Base-by-base conservation (phyloP, 2,113 vertebrate species). In the Ceyx margarethae region DNA sequence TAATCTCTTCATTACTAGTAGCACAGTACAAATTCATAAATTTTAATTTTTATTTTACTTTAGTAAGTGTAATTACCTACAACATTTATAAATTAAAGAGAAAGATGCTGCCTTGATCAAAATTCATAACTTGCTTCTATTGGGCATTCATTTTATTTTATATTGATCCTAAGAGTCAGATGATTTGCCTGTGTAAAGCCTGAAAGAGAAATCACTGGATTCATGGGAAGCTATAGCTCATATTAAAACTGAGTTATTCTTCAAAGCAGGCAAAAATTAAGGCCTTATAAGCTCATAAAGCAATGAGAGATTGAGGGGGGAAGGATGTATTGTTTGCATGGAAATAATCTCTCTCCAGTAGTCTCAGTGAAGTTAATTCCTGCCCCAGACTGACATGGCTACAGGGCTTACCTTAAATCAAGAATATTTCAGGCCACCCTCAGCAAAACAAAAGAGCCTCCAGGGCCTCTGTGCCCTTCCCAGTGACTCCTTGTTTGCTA, bases 31-130 rank as follows among this genome's bases (percentile, higher is more conserved):
- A 91, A 96, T 89, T 87, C 80, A 95, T 96, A 95, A 75, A 95
- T 96, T 94, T 95, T 90, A 92, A 95, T 96, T 96, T 94, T 95
- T 86, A 93, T 94, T 96, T 96, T 96, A 87, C 87, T 91, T 86
- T 95, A 93, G 79, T 95, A 90, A 92, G 37, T 93, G 75, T 81
- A 96, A 96, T 96, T 96, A 96, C 89, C 82, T 85, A 93, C 79
- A 95, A 89, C 73, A 77, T 72, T 93, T 87, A 67, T 81, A 90
- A 95, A 96, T 92, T 85, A 92, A 94, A 91, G 48, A 57, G 73
- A 94, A 93, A 84, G 80, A 91, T 75, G 74, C 48, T 89, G 28
- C 56, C 79, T 85, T 93, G 86, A 96, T 93, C 91, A 96, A 87
- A 91, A 95, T 94, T 89, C 85, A 95, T 86, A 91, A 91, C 61